Conservation (phyloP, 2,888 invertebrate species). For the Sympetrum striolatum region DNA sequence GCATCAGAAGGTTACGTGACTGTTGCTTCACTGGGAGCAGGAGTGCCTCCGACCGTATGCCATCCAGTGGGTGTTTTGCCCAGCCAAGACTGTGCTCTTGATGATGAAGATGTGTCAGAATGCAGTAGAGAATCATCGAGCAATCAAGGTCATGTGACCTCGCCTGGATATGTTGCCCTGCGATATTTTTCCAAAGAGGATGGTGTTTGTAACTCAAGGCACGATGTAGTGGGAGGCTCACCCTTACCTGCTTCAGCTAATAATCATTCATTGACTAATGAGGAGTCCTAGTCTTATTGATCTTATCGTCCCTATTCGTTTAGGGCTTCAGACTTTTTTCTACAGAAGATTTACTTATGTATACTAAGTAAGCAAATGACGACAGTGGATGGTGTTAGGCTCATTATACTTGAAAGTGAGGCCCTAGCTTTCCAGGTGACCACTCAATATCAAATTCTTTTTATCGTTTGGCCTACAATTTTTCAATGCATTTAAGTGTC, state of each 20-base stretch:
- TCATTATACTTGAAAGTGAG: not conserved
- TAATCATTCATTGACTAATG: constrained; percentile 10
- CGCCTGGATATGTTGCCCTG: constrained; percentile 26
- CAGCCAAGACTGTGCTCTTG: not conserved
- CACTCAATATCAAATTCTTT: not conserved
- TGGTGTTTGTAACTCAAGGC: not conserved
- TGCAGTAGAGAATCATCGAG: not conserved
- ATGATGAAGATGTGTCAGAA: not conserved
- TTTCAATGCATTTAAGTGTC: constrained; percentile 16
- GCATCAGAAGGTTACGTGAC: constrained; percentile 26
- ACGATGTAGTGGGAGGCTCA: constrained; percentile 4
- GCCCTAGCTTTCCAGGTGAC: constrained; percentile 3
- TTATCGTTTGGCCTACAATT: not conserved
- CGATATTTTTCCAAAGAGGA: constrained; percentile 38
- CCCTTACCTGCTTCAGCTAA: not conserved
- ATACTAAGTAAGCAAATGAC: not conserved
- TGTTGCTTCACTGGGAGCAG: not conserved
- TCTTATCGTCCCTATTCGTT: not conserved
- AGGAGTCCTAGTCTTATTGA: constrained; percentile 28
- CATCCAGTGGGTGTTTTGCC: not conserved
- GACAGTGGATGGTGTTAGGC: not conserved
- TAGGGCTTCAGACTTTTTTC: not conserved
- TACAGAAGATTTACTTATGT: not conserved
- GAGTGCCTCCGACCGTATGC: not conserved
- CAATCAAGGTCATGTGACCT: not conserved